Conservation (phyloP, 1,140 invertebrate genomes). For the Nomia melanderi region DNA sequence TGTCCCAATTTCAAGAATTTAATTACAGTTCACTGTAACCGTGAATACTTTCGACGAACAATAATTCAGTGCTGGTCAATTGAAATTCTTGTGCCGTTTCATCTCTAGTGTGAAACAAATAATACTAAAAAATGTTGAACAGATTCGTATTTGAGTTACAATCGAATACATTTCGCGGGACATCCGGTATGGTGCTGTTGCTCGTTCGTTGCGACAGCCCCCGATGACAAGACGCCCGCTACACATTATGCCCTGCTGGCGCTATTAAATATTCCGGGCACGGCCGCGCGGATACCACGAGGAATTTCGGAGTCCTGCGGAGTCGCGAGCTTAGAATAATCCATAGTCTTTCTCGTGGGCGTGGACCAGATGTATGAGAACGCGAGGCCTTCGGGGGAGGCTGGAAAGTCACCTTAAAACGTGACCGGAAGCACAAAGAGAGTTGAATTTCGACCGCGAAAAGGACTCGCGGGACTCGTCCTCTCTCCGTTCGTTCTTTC, state of each 20-base stretch:
- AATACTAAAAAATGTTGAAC: too few species aligned
- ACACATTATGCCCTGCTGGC: neutral
- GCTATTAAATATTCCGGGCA: slow-evolving; percentile 62
- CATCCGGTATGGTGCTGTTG: neutral
- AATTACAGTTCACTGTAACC: too few species aligned
- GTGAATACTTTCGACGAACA: too few species aligned
- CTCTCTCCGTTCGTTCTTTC: too few species aligned
- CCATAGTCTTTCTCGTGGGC: slow-evolving; percentile 66
- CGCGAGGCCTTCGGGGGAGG: slow-evolving; percentile 37
- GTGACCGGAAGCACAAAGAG: slow-evolving; percentile 67
- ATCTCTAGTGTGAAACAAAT: too few species aligned
- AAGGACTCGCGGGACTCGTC: too few species aligned
- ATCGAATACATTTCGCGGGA: too few species aligned
- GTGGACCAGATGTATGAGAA: slow-evolving; percentile 63
- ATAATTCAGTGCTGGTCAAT: too few species aligned
- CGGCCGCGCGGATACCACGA: slow-evolving; percentile 54
- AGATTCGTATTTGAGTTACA: too few species aligned
- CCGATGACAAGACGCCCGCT: slow-evolving; percentile 8
- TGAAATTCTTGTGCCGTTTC: too few species aligned
- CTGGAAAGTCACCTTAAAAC: slow-evolving; percentile 60
- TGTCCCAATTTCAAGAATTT: too few species aligned
- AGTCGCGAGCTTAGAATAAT: slow-evolving; percentile 65
- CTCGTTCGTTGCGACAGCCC: neutral
- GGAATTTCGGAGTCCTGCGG: slow-evolving; percentile 63
- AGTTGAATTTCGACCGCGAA: slow-evolving; percentile 35